These are phyloP conservation scores for Pipa parva DNA, from an alignment of 2,113 vertebrate genomes.

Conservation along the genomic window DNA sequence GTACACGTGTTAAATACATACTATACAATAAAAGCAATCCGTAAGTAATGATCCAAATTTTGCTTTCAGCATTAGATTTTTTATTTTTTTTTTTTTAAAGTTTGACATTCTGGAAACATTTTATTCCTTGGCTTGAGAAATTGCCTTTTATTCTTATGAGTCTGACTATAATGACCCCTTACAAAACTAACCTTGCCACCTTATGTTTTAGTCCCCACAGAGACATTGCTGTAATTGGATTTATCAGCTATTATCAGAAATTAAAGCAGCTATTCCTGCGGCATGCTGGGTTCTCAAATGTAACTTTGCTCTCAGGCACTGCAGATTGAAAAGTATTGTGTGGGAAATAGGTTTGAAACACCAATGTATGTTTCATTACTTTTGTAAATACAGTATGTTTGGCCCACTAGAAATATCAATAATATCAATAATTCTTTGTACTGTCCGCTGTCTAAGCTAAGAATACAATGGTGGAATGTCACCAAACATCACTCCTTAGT, in stretches of 20 bases:
- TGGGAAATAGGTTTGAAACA: background rate
- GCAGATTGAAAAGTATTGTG: slow-evolving; percentile 19
- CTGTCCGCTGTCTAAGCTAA: background rate
- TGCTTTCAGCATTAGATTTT: too few relatives aligned
- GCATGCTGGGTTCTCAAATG: slow-evolving; percentile 32
- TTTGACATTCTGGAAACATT: slow-evolving; percentile 18
- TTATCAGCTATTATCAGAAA: slow-evolving; percentile 41
- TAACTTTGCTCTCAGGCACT: slow-evolving; percentile 22
- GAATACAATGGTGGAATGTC: background rate
- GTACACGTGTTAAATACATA: too few relatives aligned
- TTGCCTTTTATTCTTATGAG: slow-evolving; percentile 10
- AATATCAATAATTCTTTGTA: background rate
- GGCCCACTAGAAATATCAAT: slow-evolving; percentile 11
- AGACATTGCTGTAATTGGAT: slow-evolving; percentile 41
- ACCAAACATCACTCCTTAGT: slow-evolving; percentile 4
- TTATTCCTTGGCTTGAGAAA: slow-evolving; percentile 4
- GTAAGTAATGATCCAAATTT: too few relatives aligned
- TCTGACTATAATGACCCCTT: slow-evolving; percentile 33
- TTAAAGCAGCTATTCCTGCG: slow-evolving; percentile 36
- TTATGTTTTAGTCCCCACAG: slow-evolving; percentile 41
- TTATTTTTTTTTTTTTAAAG: background rate
- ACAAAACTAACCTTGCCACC: slow-evolving; percentile 36
- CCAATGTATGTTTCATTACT: slow-evolving; percentile 10
- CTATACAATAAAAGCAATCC: too few relatives aligned
- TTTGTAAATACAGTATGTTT: slow-evolving; percentile 19